Conservation (phyloP, 2,797 vertebrate genomes). For the Melanotaenia trifasciata region DNA sequence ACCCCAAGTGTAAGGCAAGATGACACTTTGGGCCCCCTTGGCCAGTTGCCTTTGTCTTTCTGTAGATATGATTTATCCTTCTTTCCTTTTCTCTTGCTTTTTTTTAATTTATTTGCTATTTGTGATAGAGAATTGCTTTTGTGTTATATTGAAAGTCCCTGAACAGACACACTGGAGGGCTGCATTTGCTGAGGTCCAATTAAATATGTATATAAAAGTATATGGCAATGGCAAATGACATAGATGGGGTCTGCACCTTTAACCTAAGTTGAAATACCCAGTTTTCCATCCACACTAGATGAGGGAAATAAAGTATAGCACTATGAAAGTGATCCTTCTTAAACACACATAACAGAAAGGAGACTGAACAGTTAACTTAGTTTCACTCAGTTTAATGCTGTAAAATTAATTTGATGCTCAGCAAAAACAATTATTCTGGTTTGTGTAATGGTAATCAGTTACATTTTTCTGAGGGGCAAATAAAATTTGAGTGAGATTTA, state of each 20-base stretch:
- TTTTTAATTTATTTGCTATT: not conserved
- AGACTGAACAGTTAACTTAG: not conserved
- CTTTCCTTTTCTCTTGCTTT: conserved; percentile 42
- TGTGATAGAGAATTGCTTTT: conserved; percentile 68
- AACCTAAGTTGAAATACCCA: conserved; percentile 11
- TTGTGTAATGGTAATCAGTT: not conserved
- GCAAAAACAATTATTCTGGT: not conserved
- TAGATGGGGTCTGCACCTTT: conserved; percentile 46
- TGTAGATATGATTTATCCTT: conserved; percentile 71
- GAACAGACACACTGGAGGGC: conserved; percentile 61
- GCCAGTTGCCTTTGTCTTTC: conserved; percentile 79
- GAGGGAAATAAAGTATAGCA: not conserved
- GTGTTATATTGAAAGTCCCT: conserved; percentile 60
- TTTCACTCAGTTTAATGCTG: conserved; percentile 2
- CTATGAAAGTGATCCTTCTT: not conserved
- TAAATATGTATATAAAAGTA: not conserved
- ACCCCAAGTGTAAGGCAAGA: conserved; percentile 74
- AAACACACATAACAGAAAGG: not conserved
- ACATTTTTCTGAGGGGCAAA: not conserved
- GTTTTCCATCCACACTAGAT: not conserved
- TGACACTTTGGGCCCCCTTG: conserved; percentile 76
- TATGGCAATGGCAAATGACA: conserved; percentile 30
- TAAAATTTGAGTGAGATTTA: not conserved
- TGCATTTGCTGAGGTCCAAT: conserved; percentile 7
- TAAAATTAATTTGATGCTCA: not conserved